A percentile compares a stretch with the other conserved stretches of the same genome.
Evolutionary conservation across 2,888 invertebrate species (phyloP).

Genomic region (Latheticus oryzae): DNA sequence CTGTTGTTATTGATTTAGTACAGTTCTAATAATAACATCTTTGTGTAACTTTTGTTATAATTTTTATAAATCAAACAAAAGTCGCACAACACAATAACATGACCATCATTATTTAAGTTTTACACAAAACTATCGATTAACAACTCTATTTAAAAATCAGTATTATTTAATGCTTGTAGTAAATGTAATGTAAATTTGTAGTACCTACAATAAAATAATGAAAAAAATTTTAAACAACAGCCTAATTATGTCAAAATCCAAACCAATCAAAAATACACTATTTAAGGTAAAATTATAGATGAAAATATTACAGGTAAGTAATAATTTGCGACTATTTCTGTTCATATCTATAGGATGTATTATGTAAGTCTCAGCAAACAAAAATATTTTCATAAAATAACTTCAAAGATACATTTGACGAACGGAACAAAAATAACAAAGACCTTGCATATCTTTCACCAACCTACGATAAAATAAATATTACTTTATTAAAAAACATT

Average conservation of each 20-base stretch:
- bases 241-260: constrained; percentile 31
- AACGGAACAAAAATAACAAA: too few relatives aligned
- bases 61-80: constrained; percentile 32
- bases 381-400: too few relatives aligned
- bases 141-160: constrained; percentile 40
- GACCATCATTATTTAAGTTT: constrained; percentile 36
- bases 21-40: too few relatives aligned
- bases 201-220: constrained; percentile 39
- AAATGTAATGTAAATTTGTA: constrained; percentile 43
- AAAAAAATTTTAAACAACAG: constrained; percentile 28
- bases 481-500: too few relatives aligned
- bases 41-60: constrained; percentile 34
- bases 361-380: too few relatives aligned
- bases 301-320: too few relatives aligned
- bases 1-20: constrained; percentile 9
- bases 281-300: constrained; percentile 7
- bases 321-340: too few relatives aligned
- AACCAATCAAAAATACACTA: neutral
- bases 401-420: too few relatives aligned
- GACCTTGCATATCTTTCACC: too few relatives aligned
- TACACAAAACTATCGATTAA: constrained; percentile 29
- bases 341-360: too few relatives aligned
- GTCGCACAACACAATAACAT: constrained; percentile 31
- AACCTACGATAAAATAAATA: constrained; percentile 18
- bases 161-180: constrained; percentile 44